A percentile compares a stretch with the other conserved stretches of the same genome.
Evolutionary conservation across 1,140 invertebrate genomes (phyloP).

Genomic region (Drosophila tani): DNA sequence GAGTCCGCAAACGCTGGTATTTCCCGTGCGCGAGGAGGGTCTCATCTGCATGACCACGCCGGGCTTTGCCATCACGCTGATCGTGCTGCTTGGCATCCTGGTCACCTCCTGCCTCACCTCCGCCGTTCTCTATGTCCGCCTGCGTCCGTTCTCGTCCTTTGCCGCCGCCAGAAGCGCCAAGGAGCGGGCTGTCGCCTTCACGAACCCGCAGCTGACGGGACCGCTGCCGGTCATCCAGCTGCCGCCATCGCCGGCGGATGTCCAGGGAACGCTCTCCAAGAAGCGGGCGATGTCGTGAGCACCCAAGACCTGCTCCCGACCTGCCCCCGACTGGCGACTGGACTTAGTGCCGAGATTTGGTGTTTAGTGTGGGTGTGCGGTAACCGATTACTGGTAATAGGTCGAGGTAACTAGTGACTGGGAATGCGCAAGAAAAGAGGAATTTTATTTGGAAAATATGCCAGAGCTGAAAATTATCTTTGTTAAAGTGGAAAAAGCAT

Average conservation of each 20-base stretch:
- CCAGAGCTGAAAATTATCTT: too few relatives aligned
- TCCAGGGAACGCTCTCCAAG: slow-evolving; percentile 73
- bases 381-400: slow-evolving; percentile 21
- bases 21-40: slow-evolving; percentile 88
- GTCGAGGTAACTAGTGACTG: slow-evolving; percentile 1
- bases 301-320: not conserved
- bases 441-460: too few relatives aligned
- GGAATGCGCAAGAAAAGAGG: too few relatives aligned
- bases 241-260: slow-evolving; percentile 61
- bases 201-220: slow-evolving; percentile 79
- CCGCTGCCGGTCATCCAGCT: slow-evolving; percentile 68
- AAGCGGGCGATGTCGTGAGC: slow-evolving; percentile 77
- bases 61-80: slow-evolving; percentile 93
- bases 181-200: slow-evolving; percentile 85
- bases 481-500: too few relatives aligned
- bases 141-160: slow-evolving; percentile 88
- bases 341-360: not conserved
- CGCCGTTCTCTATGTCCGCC: slow-evolving; percentile 92
- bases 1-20: slow-evolving; percentile 88
- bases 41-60: slow-evolving; percentile 97
- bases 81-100: slow-evolving; percentile 92
- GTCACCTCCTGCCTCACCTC: slow-evolving; percentile 93
- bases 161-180: slow-evolving; percentile 85
- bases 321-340: slow-evolving; percentile 15
- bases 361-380: not conserved